phyloP scores from a whole-genome alignment of 2,888 invertebrate genomes.

The Tetanocera ferruginea region DNA sequence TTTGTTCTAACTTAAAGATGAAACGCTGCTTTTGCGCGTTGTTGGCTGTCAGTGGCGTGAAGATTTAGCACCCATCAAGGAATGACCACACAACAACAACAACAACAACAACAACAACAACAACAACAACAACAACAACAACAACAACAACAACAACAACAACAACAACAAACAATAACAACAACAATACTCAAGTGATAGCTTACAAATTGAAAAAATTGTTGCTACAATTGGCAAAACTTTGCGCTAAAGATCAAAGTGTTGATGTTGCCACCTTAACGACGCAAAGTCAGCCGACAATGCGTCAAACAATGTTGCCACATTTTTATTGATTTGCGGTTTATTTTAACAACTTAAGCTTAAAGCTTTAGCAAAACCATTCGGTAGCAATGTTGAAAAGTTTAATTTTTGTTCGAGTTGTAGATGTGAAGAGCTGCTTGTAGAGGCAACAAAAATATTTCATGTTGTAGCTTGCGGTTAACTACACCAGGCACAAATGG shows the following conservation, averaged over 20 bases:
- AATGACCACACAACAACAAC: constrained; percentile 37
- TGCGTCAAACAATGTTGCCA: constrained; percentile 34
- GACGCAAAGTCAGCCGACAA: background rate
- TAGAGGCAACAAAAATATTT: background rate
- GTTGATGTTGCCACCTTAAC: too few species aligned
- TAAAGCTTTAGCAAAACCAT: constrained; percentile 24
- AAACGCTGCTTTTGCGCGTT: constrained; percentile 22
- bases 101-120: constrained; percentile 28
- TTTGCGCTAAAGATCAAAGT: constrained; percentile 33
- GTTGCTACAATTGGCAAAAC: constrained; percentile 11
- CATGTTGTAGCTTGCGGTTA: background rate
- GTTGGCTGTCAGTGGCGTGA: constrained; percentile 51
- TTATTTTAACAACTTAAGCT: background rate
- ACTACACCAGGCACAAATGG: background rate
- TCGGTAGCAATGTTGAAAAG: constrained; percentile 27
- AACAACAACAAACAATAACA: background rate
- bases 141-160: background rate
- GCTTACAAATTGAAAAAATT: constrained; percentile 6
- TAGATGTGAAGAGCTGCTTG: background rate
- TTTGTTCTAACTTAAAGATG: background rate
- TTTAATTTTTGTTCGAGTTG: constrained; percentile 4
- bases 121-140: too few species aligned
- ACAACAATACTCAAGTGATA: constrained; percentile 13
- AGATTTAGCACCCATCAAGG: constrained; percentile 52
- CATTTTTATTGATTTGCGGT: constrained; percentile 25